Conservation (phyloP, 2,113 vertebrate genomes). For the Pygoscelis antarcticus region DNA sequence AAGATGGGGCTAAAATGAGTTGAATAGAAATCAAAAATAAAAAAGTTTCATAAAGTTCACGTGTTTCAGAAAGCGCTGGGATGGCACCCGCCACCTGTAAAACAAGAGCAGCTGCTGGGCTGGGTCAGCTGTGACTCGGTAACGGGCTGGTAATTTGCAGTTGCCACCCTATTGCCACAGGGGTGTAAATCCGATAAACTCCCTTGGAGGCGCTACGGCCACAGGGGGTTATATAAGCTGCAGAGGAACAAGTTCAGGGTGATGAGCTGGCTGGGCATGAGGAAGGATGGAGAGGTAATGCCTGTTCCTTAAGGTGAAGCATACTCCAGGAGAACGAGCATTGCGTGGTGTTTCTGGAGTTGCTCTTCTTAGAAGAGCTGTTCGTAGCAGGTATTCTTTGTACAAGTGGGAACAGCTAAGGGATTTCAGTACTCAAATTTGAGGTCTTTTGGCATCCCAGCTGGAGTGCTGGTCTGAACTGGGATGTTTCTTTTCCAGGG, state of each 20-base stretch:
- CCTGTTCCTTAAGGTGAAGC: neutral
- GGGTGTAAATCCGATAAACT: neutral
- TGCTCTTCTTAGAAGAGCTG: neutral
- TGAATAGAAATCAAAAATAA: neutral
- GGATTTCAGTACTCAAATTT: neutral
- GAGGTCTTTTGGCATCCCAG: neutral
- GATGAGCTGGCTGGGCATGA: neutral
- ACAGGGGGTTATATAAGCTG: accelerated
- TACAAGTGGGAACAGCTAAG: neutral
- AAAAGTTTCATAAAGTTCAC: accelerated
- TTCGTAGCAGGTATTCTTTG: neutral
- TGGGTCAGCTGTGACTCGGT: neutral
- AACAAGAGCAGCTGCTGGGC: neutral
- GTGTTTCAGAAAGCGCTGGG: neutral
- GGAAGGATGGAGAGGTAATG: neutral
- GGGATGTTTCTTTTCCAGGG: neutral
- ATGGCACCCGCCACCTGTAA: neutral
- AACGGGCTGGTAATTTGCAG: neutral
- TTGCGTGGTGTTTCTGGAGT: accelerated
- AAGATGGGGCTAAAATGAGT: neutral
- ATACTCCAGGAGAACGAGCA: accelerated
- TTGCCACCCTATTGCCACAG: neutral
- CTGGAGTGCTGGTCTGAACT: neutral
- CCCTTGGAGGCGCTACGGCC: neutral
- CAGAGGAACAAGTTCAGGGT: neutral